Base-by-base conservation (phyloP, 1,140 invertebrate species). In the Wasmannia auropunctata region DNA sequence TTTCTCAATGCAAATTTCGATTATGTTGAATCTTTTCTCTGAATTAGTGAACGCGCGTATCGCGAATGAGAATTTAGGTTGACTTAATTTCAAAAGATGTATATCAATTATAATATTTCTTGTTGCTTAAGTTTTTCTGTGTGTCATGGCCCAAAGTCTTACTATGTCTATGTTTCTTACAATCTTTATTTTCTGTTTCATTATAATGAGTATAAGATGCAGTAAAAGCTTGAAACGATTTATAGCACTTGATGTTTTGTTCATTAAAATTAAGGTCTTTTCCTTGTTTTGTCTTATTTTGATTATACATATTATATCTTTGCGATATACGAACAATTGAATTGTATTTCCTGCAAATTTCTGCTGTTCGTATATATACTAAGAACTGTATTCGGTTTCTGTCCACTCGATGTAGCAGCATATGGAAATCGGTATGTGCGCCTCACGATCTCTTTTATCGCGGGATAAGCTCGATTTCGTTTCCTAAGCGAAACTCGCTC, bases 391-490 rank as follows among this genome's bases (percentile, higher is more conserved):
- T 16, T 31, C 40, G 7, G 25, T 22, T 74, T 49, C n/a, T 3
- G 37, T 46, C 0, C 51, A 43, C 51, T 74, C 67, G 54, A 46
- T 43, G 25, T 46, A 43, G 40, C 51, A 60, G 25, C 34, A 40
- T 74, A 74, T 83, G 51, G 37, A 74, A 83, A 83, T 83, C n/a
- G 37, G n/a, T 46, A 28, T 25, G 37, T 46, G 14, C n/a, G 22
- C 25, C 28, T 43, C n/a, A 31, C 22, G 34, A 74, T 72, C 67
- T 56, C 34, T 34, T 72, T 72, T 81, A 81, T 81, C 79, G 67
- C 28, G n/a, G 43, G 40, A 69, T 51, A 65, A 74, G 67, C 51
- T 74, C 79, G 51, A 83, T 83, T 72, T 58, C 67, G 54, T 65
- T 43, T 60, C 25, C 14, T 54, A 25, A 46, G 79, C 37, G 19